A percentile compares a stretch with the other conserved stretches of the same genome.
Conservation (phyloP, 1,140 invertebrate species). For the Laupala kohalensis region DNA sequence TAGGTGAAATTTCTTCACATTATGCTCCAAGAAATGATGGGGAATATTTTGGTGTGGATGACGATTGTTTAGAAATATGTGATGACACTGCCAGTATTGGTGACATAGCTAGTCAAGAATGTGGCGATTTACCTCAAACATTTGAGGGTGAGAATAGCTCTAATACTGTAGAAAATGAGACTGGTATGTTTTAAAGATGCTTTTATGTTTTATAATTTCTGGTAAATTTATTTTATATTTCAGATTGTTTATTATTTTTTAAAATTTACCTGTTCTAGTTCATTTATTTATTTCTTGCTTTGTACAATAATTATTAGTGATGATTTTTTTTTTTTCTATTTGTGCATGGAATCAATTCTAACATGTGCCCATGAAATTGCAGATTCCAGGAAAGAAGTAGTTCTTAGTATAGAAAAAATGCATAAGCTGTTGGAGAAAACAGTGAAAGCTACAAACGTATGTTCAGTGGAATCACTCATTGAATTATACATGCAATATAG, state of each 20-base stretch:
- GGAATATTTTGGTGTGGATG: not conserved
- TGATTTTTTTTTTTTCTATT: too few relatives aligned
- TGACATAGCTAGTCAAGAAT: not conserved
- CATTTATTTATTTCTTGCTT: not conserved
- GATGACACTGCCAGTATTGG: not conserved
- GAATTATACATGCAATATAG: constrained; percentile 10
- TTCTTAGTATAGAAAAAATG: constrained; percentile 2
- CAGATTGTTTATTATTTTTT: not conserved
- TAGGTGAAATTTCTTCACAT: too few relatives aligned
- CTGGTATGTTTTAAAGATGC: not conserved
- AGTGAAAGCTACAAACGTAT: constrained; percentile 3
- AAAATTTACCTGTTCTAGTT: not conserved
- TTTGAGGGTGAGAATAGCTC: not conserved
- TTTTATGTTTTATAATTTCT: not conserved
- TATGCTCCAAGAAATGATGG: not conserved
- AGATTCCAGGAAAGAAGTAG: not conserved
- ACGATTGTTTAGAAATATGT: not conserved
- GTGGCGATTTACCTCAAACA: not conserved
- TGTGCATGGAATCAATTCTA: too few relatives aligned
- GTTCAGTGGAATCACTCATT: constrained; percentile 8
- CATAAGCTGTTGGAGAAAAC: constrained; percentile 1
- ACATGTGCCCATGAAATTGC: not conserved
- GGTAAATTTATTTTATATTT: not conserved
- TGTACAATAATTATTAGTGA: too few relatives aligned
- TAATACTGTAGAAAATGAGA: not conserved